phyloP scores from a whole-genome alignment of 2,113 vertebrate species.

The Dascyllus trimaculatus region DNA sequence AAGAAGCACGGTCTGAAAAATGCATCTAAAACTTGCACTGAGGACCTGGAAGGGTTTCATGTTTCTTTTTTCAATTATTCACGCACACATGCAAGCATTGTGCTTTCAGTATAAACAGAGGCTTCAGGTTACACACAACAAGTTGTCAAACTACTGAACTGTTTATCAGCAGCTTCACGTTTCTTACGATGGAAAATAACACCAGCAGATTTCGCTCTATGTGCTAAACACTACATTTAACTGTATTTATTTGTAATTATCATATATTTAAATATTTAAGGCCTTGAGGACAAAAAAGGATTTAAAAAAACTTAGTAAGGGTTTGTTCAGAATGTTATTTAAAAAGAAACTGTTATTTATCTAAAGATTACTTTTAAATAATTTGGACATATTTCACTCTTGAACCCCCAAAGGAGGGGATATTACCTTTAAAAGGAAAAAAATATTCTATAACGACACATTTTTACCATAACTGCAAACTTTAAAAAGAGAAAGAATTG shows the following conservation, averaged over 20 bases:
- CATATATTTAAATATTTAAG: background rate
- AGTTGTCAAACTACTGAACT: constrained; percentile 3
- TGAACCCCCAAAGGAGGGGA: no score
- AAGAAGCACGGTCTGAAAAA: background rate
- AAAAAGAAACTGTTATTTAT: background rate
- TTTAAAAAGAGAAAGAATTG: no score
- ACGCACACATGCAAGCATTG: background rate
- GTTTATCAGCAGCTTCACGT: background rate
- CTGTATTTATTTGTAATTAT: background rate
- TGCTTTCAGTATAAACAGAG: background rate
- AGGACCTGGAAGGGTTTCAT: background rate
- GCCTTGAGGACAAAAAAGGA: no score
- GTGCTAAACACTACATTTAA: no score
- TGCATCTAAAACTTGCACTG: background rate
- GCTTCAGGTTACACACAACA: background rate
- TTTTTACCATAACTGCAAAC: no score
- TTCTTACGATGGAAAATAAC: background rate
- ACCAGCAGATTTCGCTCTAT: background rate
- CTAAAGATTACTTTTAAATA: background rate
- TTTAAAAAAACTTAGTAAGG: no score
- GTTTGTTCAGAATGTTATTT: background rate
- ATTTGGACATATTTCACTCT: no score
- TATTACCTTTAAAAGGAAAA: no score
- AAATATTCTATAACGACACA: no score
- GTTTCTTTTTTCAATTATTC: background rate